Evolutionary conservation across 2,797 vertebrate genomes (phyloP).

Genomic region (Neoniphon sammara): DNA sequence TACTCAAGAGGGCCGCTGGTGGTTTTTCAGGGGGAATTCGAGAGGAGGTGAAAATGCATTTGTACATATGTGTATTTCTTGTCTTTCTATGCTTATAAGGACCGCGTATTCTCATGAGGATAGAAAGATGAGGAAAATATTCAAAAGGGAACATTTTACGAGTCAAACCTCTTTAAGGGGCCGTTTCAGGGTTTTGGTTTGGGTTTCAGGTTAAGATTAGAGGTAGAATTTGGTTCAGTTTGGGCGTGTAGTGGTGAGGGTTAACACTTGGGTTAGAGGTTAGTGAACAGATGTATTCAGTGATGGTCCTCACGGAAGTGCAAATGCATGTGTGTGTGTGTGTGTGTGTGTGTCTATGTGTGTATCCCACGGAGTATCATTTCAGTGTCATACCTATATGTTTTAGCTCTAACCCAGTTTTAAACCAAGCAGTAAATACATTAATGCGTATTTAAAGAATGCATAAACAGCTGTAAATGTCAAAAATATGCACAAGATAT

Average conservation of each 20-base stretch:
- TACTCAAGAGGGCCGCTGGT: conserved; percentile 27
- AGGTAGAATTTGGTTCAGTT: no score
- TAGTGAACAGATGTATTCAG: no score
- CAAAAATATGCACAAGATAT: no score
- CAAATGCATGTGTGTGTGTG: not conserved
- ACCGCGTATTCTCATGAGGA: not conserved
- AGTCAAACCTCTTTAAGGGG: not conserved
- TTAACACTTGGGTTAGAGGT: no score
- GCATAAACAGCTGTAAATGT: no score
- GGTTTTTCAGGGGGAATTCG: conserved; percentile 49
- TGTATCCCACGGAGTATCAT: no score
- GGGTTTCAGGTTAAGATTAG: not conserved
- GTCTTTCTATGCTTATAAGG: conserved; percentile 8
- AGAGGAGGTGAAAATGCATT: conserved; percentile 39
- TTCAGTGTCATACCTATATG: no score
- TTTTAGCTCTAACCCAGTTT: no score
- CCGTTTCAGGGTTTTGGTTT: not conserved
- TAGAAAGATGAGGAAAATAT: conserved; percentile 1
- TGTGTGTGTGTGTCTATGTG: not conserved
- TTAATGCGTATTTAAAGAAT: no score
- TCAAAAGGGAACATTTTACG: not conserved
- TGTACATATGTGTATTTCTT: conserved; percentile 21
- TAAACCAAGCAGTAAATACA: no score
- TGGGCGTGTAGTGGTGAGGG: no score
- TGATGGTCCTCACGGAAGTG: no score